Evolutionary conservation across 2,113 vertebrate genomes (phyloP), one percentile per base, ranked within the genome.

Genomic region (Nothocercus nigrocapillus): DNA sequence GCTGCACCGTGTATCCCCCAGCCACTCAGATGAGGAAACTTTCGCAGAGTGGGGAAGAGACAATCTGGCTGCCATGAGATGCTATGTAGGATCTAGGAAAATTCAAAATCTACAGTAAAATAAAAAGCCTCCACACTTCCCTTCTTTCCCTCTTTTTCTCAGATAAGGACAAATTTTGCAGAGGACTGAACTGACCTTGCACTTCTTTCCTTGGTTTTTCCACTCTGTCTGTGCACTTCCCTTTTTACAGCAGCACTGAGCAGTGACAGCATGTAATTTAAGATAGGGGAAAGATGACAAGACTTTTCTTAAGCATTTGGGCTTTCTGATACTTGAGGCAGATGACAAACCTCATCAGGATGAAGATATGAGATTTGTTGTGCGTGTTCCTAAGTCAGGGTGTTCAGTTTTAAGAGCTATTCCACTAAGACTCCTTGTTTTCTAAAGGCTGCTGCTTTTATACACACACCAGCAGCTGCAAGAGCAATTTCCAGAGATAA

Each of bases 11-110:
- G 32, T 21, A 67, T 11, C 2, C 25, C 30, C n/a, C 47, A 53
- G 20, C 27, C 0, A 0, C 5, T 3, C 66, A 61, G 27, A 11
- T 28, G 8, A 69, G 20, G 22, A 17, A 61, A 4, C 25, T 62
- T 92, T 6, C 42, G 32, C 56, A 91, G 84, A 73, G 20, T 0
- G 1, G 53, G 62, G 27, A 79, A 64, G 42, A 69, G 53, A 56
- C 28, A 56, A 4, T 36, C 58, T 24, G 64, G 54, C 13, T 32
- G 17, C 38, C 47, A 34, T 34, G 72, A 90, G 58, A 53, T 69
- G 32, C 59, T 47, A 27, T 68, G 36, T 25, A 51, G 30, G 44
- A 21, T 28, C 19, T 67, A 56, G 17, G 22, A 88, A 34, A 34
- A 18, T 38, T 27, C 53, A 34, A 72, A 40, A 38, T 17, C 25